Evolutionary conservation across 2,113 vertebrate genomes (phyloP).

Genomic region (Leucosticte australis): DNA sequence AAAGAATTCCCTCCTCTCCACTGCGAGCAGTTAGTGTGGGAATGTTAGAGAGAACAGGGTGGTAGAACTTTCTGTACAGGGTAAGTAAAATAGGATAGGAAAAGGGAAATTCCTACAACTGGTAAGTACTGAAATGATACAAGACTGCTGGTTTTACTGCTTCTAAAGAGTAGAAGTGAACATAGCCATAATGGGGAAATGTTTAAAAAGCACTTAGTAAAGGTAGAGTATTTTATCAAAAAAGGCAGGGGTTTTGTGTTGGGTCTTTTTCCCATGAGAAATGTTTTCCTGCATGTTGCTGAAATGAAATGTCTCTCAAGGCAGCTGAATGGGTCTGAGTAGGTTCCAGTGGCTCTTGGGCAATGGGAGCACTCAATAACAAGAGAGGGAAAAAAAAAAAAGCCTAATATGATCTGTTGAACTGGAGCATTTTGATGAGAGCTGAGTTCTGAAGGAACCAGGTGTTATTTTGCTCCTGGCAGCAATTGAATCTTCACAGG

Average conservation of each 20-base stretch:
- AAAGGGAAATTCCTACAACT: not conserved
- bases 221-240: not conserved
- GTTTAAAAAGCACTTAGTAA: not conserved
- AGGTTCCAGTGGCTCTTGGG: not conserved
- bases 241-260: not conserved
- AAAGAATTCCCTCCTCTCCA: not conserved
- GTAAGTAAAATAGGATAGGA: not conserved
- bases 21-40: not conserved
- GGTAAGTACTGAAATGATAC: not conserved
- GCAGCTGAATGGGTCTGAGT: not conserved
- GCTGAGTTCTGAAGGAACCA: slow-evolving; percentile 22
- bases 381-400: not conserved
- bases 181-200: not conserved
- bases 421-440: slow-evolving; percentile 30
- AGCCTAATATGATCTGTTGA: not conserved
- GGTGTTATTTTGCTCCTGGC: slow-evolving; percentile 59
- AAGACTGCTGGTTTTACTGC: not conserved
- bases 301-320: not conserved
- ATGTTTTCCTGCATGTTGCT: not conserved
- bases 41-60: not conserved
- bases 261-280: not conserved
- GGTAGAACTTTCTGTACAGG: not conserved
- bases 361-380: not conserved
- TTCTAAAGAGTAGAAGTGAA: not conserved
- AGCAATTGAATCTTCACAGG: slow-evolving; percentile 55